Conservation (phyloP, 2,888 invertebrate genomes). For the Stratiomys singularior region DNA sequence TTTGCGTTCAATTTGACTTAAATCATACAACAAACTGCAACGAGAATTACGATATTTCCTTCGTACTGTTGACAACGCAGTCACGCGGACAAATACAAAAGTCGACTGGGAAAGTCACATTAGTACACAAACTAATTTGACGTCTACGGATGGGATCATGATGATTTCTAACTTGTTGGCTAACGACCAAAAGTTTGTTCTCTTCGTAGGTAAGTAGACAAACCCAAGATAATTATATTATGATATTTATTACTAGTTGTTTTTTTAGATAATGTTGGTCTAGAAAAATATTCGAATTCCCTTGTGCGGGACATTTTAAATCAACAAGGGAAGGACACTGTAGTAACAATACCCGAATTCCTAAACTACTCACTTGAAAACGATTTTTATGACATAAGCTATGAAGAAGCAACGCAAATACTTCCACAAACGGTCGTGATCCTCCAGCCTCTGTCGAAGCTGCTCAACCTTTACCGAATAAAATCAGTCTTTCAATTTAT, state of each 20-base stretch:
- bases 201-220: constrained; percentile 60
- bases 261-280: constrained; percentile 59
- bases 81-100: too few relatives aligned
- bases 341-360: background rate
- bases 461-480: constrained; percentile 58
- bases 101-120: too few relatives aligned
- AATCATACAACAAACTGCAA: too few relatives aligned
- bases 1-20: too few relatives aligned
- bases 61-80: too few relatives aligned
- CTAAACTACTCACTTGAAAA: background rate
- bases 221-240: background rate
- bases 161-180: constrained; percentile 62
- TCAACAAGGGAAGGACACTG: constrained; percentile 59
- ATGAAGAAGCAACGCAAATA: too few relatives aligned
- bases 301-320: constrained; percentile 58
- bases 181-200: constrained; percentile 60
- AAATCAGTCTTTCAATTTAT: constrained; percentile 59
- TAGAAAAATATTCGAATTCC: constrained; percentile 60
- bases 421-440: constrained; percentile 54
- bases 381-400: too few relatives aligned
- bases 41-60: too few relatives aligned
- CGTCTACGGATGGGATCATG: too few relatives aligned
- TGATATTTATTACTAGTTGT: constrained; percentile 21
- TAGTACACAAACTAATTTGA: too few relatives aligned
- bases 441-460: constrained; percentile 60